Base-by-base conservation (phyloP, 2,888 invertebrate species). In the Drosophila peninsularis region DNA sequence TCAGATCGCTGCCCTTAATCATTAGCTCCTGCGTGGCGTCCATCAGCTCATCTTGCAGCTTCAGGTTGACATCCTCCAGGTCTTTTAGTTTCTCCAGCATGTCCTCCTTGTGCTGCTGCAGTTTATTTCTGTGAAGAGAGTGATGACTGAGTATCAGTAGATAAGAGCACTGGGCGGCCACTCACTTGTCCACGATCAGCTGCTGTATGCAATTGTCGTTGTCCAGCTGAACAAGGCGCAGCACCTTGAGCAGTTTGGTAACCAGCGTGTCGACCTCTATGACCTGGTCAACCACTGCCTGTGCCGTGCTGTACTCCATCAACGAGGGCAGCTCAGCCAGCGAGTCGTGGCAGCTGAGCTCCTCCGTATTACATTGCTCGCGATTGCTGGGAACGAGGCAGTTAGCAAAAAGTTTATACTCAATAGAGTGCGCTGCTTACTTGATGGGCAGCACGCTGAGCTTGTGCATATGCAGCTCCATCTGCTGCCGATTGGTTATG, bases 231-330 rank as follows among this genome's bases (percentile, higher is more conserved):
- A 96, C 95, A 80, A 96, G 96, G 68, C 96, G 94, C 87, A 95
- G 92, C 17, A 95, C 95, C 92, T 95, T 95, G 58, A 96, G 93
- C 83, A 97, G 92, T 90, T 95, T 95, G 13, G 96, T 95, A 14
- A 96, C 94, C 42, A 96, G 93, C 91, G 95, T 95, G 92, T 96
- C 96, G 19, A 95, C 95, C 72, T 95, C 95, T 61, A 95, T 95
- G 17, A 95, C 95, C 93, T 96, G 95, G 91, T 96, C 95, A 24
- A 95, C 94, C 36, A 95, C 93, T 47, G 94, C 94, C 70, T 94
- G 94, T 5, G 94, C 93, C 7, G 94, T 93, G 81, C 94, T 94
- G 78, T 93, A 93, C 70, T 94, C 94, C 63, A 90, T 91, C 75
- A 89, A 91, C 71, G 90, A 93, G 67, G 92, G 92, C 83, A 93